Evolutionary conservation across 2,113 vertebrate genomes (phyloP), one percentile per base, ranked within the genome.

Genomic region (Hippocampus abdominalis): DNA sequence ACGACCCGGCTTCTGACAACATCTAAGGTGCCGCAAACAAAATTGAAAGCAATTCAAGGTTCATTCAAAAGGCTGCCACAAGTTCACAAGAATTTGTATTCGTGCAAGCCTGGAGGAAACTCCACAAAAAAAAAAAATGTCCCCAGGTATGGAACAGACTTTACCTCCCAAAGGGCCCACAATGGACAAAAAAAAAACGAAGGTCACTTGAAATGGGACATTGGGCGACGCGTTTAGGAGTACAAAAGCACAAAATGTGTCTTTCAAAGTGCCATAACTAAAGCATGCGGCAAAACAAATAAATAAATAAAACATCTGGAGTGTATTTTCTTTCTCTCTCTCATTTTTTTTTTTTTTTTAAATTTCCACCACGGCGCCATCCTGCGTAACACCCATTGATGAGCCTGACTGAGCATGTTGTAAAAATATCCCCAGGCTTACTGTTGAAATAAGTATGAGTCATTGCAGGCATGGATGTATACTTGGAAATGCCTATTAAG

Each of bases 331-430:
- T 69, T 25, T 25, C 25, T 21, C 23, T 13, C 60, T 72, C 18
- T n/a, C n/a, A n/a, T n/a, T n/a, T 3, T 40, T 29, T 51, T 40
- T 18, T 67, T 72, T 40, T 6, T 53, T 29, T 64, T 46, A 3
- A 0, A 64, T 29, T 40, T 63, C 3, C 68, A 27, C 20, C 29
- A 65, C 20, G 36, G 21, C 61, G 42, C 12, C 18, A 53, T 72
- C 61, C 27, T 64, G 71, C 68, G 77, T 65, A 70, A 68, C 76
- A 78, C 57, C 74, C 64, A 2, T 73, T 61, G 73, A 74, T 40
- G 21, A 78, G 44, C 72, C 18, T 84, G 80, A 81, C 69, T 51
- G 64, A 79, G 76, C 80, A 75, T 20, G 70, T 71, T 77, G 48
- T 15, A 70, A 25, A 78, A 62, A 73, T 71, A 27, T 59, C 83